Percentiles rank a stretch among this genome's conserved stretches.
Conservation (phyloP, 2,113 vertebrate genomes). For the Prinia subflava region DNA sequence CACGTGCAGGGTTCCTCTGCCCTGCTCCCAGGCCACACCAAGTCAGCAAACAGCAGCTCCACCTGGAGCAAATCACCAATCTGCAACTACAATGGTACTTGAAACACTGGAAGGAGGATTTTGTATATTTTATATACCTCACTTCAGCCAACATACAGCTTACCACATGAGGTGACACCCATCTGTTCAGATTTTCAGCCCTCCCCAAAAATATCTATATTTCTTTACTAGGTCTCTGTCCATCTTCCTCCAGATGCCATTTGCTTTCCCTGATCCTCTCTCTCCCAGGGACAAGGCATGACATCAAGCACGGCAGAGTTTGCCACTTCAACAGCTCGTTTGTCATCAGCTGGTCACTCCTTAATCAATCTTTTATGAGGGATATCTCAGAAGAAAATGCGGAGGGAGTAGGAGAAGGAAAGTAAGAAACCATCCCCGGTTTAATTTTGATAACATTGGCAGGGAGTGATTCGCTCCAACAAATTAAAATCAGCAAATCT, state of each 20-base stretch:
- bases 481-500: slow-evolving; percentile 56
- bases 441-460: slow-evolving; percentile 30
- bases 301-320: background rate
- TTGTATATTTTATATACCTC: background rate
- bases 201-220: background rate
- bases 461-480: background rate
- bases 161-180: background rate
- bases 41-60: background rate
- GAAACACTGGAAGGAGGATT: background rate
- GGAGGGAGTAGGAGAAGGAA: background rate
- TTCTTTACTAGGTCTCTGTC: background rate
- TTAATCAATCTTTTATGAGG: background rate
- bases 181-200: background rate
- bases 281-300: background rate
- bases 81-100: background rate
- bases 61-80: background rate
- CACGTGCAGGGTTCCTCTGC: background rate
- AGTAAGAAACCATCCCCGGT: background rate
- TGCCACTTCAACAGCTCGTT: background rate
- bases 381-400: background rate
- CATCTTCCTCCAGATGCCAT: rapidly evolving
- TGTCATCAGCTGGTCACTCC: background rate
- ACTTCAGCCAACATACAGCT: background rate
- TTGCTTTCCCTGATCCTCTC: background rate
- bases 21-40: background rate